Conservation (phyloP, 2,888 invertebrate genomes). For the Brenthis hecate region DNA sequence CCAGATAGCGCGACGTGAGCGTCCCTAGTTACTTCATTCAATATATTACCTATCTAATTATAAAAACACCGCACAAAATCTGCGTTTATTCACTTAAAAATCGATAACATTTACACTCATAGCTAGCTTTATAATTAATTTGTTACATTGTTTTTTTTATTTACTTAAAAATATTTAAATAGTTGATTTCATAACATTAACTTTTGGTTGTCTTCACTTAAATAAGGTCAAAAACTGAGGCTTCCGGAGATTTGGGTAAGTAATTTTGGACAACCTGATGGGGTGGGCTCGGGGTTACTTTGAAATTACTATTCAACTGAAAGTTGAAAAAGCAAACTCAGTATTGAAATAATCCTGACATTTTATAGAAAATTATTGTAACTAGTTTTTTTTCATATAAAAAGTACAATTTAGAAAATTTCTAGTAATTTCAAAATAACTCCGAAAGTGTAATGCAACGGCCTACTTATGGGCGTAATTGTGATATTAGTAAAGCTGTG, state of each 20-base stretch:
- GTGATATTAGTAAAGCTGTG: slow-evolving; percentile 80
- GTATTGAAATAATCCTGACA: slow-evolving; percentile 5
- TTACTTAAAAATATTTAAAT: slow-evolving; percentile 79
- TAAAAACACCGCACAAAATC: slow-evolving; percentile 82
- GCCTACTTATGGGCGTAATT: slow-evolving; percentile 51
- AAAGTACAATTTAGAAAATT: slow-evolving; percentile 22
- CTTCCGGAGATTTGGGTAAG: slow-evolving; percentile 53
- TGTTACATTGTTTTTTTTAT: slow-evolving; percentile 77
- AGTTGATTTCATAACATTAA: slow-evolving; percentile 80
- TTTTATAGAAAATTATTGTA: slow-evolving; percentile 12
- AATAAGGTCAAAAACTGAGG: slow-evolving; percentile 71
- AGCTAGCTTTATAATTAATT: slow-evolving; percentile 82
- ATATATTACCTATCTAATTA: slow-evolving; percentile 84
- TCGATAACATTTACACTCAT: slow-evolving; percentile 82
- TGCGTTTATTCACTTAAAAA: slow-evolving; percentile 81
- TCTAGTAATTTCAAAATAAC: slow-evolving; percentile 30
- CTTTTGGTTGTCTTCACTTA: slow-evolving; percentile 82
- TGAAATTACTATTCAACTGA: slow-evolving; percentile 23
- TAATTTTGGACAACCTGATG: slow-evolving; percentile 62
- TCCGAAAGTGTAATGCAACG: slow-evolving; percentile 36
- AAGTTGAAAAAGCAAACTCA: slow-evolving; percentile 18
- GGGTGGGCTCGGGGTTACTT: slow-evolving; percentile 42
- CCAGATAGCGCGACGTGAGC: slow-evolving; percentile 58
- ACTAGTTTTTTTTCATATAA: slow-evolving; percentile 15
- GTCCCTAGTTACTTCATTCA: slow-evolving; percentile 77